These are phyloP conservation scores for Machimus rusticus DNA, from an alignment of 2,888 invertebrate species.

Conservation along the genomic window DNA sequence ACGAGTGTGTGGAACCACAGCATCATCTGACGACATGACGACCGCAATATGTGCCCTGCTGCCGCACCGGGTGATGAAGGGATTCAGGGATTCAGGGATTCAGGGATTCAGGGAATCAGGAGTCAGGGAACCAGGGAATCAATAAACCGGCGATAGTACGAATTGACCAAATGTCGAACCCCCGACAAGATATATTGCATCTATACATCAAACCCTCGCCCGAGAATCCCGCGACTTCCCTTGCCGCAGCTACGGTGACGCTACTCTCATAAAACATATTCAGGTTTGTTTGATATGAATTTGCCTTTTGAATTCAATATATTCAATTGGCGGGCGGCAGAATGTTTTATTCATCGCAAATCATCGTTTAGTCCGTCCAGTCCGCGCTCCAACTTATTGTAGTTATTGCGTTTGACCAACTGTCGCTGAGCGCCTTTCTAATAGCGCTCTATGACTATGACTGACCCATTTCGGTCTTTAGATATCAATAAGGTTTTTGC, in stretches of 20 bases:
- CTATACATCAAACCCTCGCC: slow-evolving; percentile 2
- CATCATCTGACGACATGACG: background rate
- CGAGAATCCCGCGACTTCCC: background rate
- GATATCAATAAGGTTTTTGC: slow-evolving; percentile 23
- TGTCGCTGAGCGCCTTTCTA: slow-evolving; percentile 15
- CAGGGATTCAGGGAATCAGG: too few species aligned
- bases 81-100: background rate
- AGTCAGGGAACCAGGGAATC: background rate
- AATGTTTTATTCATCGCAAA: slow-evolving; percentile 38
- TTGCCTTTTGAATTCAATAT: slow-evolving; percentile 37
- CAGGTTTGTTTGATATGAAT: slow-evolving; percentile 20
- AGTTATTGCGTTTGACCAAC: slow-evolving; percentile 28
- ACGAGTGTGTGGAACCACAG: background rate
- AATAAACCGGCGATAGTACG: slow-evolving; percentile 9
- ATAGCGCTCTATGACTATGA: background rate
- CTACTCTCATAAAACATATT: background rate
- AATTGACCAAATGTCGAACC: slow-evolving; percentile 30
- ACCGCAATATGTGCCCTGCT: background rate
- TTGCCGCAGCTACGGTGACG: background rate
- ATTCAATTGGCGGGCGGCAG: slow-evolving; percentile 13
- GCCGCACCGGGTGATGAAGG: slow-evolving; percentile 16
- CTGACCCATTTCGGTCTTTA: slow-evolving; percentile 24
- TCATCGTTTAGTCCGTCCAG: background rate
- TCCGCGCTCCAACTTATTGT: background rate
- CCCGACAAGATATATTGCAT: background rate